Evolutionary conservation across 2,113 vertebrate species (phyloP).

Genomic region (Dermatemys mawii): DNA sequence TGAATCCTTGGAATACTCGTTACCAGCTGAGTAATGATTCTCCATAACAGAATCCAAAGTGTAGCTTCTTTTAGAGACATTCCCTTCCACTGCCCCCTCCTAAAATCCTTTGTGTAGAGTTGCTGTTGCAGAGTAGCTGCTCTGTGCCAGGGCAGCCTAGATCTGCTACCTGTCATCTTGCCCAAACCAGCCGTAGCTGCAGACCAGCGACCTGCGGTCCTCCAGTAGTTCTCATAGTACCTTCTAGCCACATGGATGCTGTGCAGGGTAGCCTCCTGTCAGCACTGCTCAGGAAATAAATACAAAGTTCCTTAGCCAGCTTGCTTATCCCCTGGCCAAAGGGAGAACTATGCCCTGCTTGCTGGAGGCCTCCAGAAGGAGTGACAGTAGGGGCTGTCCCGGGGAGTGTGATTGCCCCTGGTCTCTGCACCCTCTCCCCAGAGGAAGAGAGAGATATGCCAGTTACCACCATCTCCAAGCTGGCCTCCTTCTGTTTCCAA

Average conservation of each 20-base stretch:
- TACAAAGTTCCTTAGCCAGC: background rate
- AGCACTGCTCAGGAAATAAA: too few relatives aligned
- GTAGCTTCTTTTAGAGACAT: background rate
- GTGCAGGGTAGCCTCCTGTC: rapidly evolving
- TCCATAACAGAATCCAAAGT: rapidly evolving
- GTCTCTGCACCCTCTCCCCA: background rate
- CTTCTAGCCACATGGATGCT: background rate
- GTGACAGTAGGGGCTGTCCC: background rate
- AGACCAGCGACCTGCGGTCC: background rate
- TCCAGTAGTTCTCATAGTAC: background rate
- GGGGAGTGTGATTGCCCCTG: background rate
- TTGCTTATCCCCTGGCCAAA: rapidly evolving
- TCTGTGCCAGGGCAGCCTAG: background rate
- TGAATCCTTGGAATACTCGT: background rate
- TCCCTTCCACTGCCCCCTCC: background rate
- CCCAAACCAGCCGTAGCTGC: background rate
- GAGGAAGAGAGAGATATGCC: background rate
- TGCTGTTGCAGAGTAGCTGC: rapidly evolving
- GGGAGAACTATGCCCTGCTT: background rate
- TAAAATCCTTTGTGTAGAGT: rapidly evolving
- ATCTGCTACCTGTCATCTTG: background rate
- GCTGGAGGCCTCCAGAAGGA: rapidly evolving
- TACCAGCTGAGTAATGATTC: rapidly evolving
- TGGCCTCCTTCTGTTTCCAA: background rate
- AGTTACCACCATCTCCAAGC: background rate